A percentile compares a stretch with the other conserved stretches of the same genome.
Conservation (phyloP, 1,140 invertebrate genomes). For the Aphaenogaster ashmeadi region DNA sequence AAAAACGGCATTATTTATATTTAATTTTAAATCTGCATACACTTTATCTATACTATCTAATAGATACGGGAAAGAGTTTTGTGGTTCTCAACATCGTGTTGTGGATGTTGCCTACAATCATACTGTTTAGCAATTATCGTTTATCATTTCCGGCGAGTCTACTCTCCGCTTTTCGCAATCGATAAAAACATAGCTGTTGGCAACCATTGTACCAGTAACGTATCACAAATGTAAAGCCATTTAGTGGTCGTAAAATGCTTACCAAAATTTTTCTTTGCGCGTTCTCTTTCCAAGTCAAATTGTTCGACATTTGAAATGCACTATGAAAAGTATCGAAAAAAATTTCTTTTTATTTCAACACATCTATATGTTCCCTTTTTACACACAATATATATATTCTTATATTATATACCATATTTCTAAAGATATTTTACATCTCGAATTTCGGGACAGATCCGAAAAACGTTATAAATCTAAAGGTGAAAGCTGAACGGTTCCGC, state of each 20-base stretch:
- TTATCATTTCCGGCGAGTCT: constrained; percentile 23
- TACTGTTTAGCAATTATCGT: background rate
- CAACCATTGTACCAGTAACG: background rate
- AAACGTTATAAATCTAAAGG: constrained; percentile 25
- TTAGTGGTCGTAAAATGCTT: background rate
- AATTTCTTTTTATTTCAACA: background rate
- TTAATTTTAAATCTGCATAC: background rate
- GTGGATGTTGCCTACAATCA: background rate
- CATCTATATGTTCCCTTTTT: too few relatives aligned
- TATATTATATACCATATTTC: background rate
- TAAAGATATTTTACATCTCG: background rate
- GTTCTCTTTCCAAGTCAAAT: background rate
- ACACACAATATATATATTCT: background rate
- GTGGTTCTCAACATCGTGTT: background rate
- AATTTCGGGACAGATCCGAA: background rate
- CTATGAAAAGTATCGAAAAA: background rate
- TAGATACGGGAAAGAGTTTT: background rate
- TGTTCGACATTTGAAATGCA: background rate
- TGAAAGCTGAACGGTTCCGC: background rate
- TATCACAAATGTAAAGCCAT: background rate
- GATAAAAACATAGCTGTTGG: constrained; percentile 34
- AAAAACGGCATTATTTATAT: background rate
- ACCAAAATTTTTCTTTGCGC: background rate
- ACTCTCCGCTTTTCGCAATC: constrained; percentile 38
- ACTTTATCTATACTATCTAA: background rate